These are phyloP conservation scores for Nebria brevicollis DNA, from an alignment of 2,888 invertebrate genomes.

Conservation along the genomic window DNA sequence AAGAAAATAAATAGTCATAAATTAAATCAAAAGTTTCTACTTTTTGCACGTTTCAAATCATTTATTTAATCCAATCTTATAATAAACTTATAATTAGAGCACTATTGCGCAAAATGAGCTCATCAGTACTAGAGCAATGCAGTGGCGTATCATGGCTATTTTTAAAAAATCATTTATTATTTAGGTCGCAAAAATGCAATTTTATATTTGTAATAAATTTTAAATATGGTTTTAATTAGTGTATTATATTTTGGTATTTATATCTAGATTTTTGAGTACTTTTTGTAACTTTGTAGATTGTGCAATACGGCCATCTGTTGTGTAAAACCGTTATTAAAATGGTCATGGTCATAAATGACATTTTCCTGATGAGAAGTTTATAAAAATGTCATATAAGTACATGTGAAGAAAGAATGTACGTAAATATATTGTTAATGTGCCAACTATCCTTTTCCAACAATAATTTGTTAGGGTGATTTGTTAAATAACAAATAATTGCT, in stretches of 20 bases:
- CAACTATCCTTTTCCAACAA: not conserved
- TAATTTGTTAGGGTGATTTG: slow-evolving; percentile 15
- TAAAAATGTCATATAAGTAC: slow-evolving; percentile 35
- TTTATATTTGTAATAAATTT: no score
- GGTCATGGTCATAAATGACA: slow-evolving; percentile 44
- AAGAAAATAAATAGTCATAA: not conserved
- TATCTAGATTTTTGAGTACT: no score
- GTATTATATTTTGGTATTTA: no score
- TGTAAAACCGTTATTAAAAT: not conserved
- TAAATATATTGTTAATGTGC: slow-evolving; percentile 19
- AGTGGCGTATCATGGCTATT: not conserved
- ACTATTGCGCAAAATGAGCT: not conserved
- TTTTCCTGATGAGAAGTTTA: slow-evolving; percentile 23
- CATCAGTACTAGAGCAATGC: not conserved
- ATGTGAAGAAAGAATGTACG: slow-evolving; percentile 37
- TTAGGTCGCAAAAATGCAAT: no score
- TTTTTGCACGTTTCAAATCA: not conserved
- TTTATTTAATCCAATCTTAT: not conserved
- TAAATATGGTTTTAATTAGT: no score
- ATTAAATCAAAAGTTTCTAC: not conserved
- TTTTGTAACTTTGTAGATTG: not conserved
- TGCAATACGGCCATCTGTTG: not conserved
- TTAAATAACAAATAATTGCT: slow-evolving; percentile 22
- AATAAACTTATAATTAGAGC: not conserved
- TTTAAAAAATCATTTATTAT: not conserved